Evolutionary conservation across 2,888 invertebrate species (phyloP).

Genomic region (Augiades crinisus): DNA sequence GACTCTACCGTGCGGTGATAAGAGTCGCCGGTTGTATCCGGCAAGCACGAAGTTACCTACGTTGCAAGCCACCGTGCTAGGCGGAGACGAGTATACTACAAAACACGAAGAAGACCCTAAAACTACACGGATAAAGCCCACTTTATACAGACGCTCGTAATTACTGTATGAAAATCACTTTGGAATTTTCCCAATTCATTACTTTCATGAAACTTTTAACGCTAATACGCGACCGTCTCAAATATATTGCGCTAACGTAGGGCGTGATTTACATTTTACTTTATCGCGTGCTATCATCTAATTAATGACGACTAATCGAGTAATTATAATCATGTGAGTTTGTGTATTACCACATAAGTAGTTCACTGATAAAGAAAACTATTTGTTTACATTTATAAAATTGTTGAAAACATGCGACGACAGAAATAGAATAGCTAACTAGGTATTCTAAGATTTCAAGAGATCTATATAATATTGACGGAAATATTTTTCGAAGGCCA

Average conservation of each 20-base stretch:
- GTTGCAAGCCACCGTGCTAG: conserved; percentile 22
- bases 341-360: neutral
- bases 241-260: conserved; percentile 3
- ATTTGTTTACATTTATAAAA: neutral
- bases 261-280: conserved; percentile 3
- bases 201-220: conserved; percentile 14
- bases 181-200: conserved; percentile 20
- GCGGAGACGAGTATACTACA: conserved; percentile 2
- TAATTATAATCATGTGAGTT: conserved; percentile 20
- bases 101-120: conserved; percentile 11
- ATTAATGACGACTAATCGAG: conserved; percentile 16
- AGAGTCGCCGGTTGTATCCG: conserved; percentile 1
- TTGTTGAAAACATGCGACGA: no score
- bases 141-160: conserved; percentile 1
- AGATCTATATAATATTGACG: no score
- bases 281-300: conserved; percentile 17
- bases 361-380: conserved; percentile 6
- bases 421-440: no score
- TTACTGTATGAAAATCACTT: conserved; percentile 14
- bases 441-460: no score
- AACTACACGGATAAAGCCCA: neutral
- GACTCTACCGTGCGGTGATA: conserved; percentile 20
- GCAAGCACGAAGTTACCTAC: neutral
- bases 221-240: conserved; percentile 2
- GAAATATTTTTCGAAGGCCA: no score